Conservation (phyloP, 2,888 invertebrate species). For the Saturnia japonica region DNA sequence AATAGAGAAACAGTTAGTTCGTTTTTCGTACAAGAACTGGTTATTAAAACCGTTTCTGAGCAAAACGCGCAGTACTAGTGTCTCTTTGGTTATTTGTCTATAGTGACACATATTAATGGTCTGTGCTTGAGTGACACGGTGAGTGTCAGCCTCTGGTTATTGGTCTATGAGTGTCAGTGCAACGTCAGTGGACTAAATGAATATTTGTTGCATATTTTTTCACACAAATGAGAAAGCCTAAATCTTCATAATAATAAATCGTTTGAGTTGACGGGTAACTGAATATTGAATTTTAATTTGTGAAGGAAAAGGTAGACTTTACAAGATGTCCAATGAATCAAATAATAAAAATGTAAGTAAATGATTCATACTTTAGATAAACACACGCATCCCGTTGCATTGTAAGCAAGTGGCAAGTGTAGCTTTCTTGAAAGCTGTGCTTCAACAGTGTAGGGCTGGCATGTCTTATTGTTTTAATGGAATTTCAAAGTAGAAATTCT, state of each 20-base stretch:
- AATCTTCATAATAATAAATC: not conserved
- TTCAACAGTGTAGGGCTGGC: not conserved
- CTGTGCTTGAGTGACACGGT: not conserved
- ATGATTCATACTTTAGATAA: constrained; percentile 13
- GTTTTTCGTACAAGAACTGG: no score
- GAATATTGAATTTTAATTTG: not conserved
- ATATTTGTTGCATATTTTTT: constrained; percentile 15
- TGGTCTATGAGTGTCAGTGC: no score
- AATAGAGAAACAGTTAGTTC: no score
- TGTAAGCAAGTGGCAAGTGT: not conserved
- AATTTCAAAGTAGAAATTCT: not conserved
- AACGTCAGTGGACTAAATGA: not conserved
- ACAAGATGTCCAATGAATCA: constrained; percentile 82
- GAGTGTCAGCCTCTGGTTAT: no score
- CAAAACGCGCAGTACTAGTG: no score
- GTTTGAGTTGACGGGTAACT: not conserved
- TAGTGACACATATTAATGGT: not conserved
- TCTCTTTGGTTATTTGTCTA: not conserved
- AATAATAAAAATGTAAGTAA: constrained; percentile 81
- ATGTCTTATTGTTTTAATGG: not conserved
- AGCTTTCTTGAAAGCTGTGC: not conserved
- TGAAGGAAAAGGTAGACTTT: not conserved
- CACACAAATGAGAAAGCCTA: not conserved
- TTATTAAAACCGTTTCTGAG: no score
- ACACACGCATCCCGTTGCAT: not conserved